phyloP scores from a whole-genome alignment of 1,140 invertebrate genomes.

The Drosophila cardini region DNA sequence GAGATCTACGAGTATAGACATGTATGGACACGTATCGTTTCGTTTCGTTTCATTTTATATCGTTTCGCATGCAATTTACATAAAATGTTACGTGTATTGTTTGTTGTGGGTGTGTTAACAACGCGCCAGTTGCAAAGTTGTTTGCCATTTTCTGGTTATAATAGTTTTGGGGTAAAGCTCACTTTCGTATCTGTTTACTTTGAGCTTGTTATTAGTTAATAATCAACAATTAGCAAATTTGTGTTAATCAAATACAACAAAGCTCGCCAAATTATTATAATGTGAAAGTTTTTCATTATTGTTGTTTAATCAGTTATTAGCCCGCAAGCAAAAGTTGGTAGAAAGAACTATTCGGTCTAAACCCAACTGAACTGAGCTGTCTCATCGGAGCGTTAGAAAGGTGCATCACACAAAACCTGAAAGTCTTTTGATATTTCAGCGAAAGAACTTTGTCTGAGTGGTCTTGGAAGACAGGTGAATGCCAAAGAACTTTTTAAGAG shows the following conservation, averaged over 20 bases:
- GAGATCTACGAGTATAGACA: constrained; percentile 64
- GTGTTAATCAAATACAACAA: constrained; percentile 68
- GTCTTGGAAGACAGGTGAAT: not conserved
- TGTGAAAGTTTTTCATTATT: constrained; percentile 67
- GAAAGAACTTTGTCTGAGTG: not conserved
- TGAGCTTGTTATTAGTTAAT: constrained; percentile 54
- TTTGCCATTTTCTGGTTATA: constrained; percentile 42
- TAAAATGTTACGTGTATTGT: constrained; percentile 33
- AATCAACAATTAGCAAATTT: constrained; percentile 78
- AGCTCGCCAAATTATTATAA: constrained; percentile 37
- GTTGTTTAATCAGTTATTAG: constrained; percentile 67
- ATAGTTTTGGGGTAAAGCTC: constrained; percentile 42
- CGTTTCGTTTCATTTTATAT: constrained; percentile 9
- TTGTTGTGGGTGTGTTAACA: constrained; percentile 63
- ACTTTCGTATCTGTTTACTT: constrained; percentile 25
- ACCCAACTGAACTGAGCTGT: constrained; percentile 4
- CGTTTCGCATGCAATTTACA: constrained; percentile 44
- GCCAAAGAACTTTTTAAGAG: not conserved
- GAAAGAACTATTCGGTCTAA: constrained; percentile 19
- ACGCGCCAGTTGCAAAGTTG: constrained; percentile 16
- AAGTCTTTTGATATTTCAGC: not conserved
- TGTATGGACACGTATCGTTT: constrained; percentile 31
- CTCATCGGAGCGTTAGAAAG: constrained; percentile 16
- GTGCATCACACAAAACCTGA: constrained; percentile 4
- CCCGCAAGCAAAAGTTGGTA: constrained; percentile 56